phyloP scores from a whole-genome alignment of 2,888 invertebrate genomes.

The Acanthosoma haemorrhoidale region DNA sequence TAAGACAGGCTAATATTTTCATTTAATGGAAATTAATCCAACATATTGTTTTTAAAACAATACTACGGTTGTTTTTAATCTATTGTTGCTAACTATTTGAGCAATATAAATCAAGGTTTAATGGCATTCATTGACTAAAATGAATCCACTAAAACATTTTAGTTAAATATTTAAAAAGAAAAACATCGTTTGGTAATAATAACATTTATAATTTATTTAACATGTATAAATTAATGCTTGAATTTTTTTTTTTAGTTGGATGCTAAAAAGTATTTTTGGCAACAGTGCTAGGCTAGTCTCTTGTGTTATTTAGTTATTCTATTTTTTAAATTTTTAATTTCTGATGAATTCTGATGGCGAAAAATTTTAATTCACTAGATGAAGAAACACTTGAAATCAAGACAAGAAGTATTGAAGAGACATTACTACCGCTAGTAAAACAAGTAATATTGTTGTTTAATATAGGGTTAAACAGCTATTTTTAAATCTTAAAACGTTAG shows the following conservation, averaged over 20 bases:
- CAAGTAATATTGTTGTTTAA: conserved; percentile 61
- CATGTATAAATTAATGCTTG: not conserved
- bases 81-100: too few species aligned
- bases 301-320: conserved; percentile 10
- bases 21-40: too few species aligned
- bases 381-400: conserved; percentile 65
- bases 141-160: too few species aligned
- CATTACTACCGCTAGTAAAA: conserved; percentile 86
- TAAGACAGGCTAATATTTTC: too few species aligned
- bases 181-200: too few species aligned
- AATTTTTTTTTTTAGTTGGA: not conserved
- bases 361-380: conserved; percentile 33
- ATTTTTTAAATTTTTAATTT: conserved; percentile 13
- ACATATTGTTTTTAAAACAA: too few species aligned
- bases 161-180: too few species aligned
- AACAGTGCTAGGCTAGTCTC: not conserved
- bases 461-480: not conserved
- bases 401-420: conserved; percentile 91
- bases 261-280: not conserved
- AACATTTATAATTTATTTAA: too few species aligned
- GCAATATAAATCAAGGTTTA: too few species aligned
- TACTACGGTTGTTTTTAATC: too few species aligned
- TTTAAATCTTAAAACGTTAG: not conserved
- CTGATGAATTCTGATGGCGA: conserved; percentile 35
- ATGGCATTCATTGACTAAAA: too few species aligned